Conservation (phyloP, 2,113 vertebrate species). For the Platysternon megacephalum region DNA sequence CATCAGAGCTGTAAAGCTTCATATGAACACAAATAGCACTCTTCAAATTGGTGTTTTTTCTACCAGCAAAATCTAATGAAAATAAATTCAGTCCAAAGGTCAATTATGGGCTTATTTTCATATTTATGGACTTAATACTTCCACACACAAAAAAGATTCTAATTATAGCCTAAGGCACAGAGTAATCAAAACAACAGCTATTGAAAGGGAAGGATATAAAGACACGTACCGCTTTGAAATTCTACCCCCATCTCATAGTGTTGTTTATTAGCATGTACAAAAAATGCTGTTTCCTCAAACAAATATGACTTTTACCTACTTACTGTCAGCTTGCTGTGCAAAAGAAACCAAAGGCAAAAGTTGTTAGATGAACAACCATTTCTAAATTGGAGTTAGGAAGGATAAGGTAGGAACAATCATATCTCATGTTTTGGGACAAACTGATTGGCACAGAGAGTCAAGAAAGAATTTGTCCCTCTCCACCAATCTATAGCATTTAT, state of each 20-base stretch:
- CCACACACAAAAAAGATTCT: constrained; percentile 75
- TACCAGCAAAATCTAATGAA: constrained; percentile 72
- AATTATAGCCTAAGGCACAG: constrained; percentile 76
- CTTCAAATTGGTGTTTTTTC: constrained; percentile 65
- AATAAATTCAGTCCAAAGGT: constrained; percentile 79
- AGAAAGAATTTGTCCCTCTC: neutral
- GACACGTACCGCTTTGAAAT: constrained; percentile 51
- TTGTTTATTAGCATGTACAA: constrained; percentile 33
- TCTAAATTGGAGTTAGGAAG: constrained; percentile 28
- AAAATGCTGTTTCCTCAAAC: constrained; percentile 61
- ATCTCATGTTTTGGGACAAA: neutral
- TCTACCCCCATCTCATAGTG: constrained; percentile 52
- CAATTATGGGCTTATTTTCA: constrained; percentile 81
- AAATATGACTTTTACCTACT: constrained; percentile 68
- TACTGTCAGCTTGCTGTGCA: neutral
- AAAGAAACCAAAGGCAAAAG: constrained; percentile 48
- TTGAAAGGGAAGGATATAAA: constrained; percentile 45
- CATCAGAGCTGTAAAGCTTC: constrained; percentile 51
- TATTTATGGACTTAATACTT: constrained; percentile 80
- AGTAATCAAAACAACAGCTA: constrained; percentile 76
- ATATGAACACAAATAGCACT: constrained; percentile 57
- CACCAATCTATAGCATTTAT: neutral
- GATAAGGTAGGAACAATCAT: neutral
- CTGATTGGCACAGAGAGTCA: neutral
- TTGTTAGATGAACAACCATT: constrained; percentile 2